A percentile compares a stretch with the other conserved stretches of the same genome.
phyloP scores from a whole-genome alignment of 2,888 invertebrate species.

The Tipula confusa region DNA sequence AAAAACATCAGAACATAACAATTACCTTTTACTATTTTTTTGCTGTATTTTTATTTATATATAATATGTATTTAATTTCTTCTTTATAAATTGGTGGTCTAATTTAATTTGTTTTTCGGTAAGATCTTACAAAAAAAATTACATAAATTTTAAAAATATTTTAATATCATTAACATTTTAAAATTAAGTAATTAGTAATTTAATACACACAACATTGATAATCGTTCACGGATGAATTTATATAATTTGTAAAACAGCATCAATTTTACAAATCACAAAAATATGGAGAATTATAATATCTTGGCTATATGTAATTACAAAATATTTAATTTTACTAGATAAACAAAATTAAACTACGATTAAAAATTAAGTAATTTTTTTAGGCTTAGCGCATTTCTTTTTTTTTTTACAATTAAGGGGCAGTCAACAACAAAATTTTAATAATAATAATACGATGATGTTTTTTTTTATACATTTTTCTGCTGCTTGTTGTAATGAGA shows the following conservation, averaged over 20 bases:
- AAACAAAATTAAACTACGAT: neutral
- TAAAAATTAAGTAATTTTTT: neutral
- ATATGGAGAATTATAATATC: neutral
- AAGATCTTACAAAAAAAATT: neutral
- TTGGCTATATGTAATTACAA: neutral
- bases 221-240: neutral
- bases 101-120: neutral
- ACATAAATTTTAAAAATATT: neutral
- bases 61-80: neutral
- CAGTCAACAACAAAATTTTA: conserved; percentile 7
- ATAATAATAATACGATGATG: neutral
- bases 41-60: neutral
- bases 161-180: neutral
- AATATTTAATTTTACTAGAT: neutral
- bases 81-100: conserved; percentile 3
- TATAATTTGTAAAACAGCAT: neutral
- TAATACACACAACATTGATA: neutral
- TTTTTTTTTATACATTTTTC: neutral
- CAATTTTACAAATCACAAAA: neutral
- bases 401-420: neutral
- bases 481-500: neutral
- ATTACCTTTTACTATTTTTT: conserved; percentile 3
- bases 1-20: conserved; percentile 15
- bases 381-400: neutral
- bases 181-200: neutral